Evolutionary conservation across 2,888 invertebrate species (phyloP), one percentile per base, ranked within the genome.

Genomic region (Anoncus sp.): DNA sequence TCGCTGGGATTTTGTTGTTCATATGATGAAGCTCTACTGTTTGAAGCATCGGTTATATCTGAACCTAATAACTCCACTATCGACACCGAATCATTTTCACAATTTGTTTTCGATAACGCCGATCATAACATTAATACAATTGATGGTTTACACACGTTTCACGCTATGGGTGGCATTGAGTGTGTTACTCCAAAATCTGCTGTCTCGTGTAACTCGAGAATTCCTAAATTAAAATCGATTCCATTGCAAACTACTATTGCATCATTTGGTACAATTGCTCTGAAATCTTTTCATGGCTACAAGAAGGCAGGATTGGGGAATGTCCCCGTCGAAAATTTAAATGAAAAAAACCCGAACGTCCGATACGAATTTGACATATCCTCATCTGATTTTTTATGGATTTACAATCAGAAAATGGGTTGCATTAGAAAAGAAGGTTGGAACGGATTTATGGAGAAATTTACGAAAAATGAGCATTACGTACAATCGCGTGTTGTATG

Each of bases 11-110:
- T 78, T 49, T 75, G 51, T 45, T 75, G 67, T 62, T 70, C 75
- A 12, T 75, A 78, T 38, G 65, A 79, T 71, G 84, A 84, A 47
- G 81, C 82, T 57, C 79, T 82, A 45, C 69, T 76, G 74, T 80
- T 80, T 80, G 81, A 86, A 82, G 80, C 51, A 22, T 51, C 65
- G 9, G 51, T 65, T 40, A 22, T 65, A 38, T 51, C 65, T 1
- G 7, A 49, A 24, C 22, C 65, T 3, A 65, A 51, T 51, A 76
- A 77, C 70, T 69, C 35, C 51, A 79, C 38, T 77, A 63, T 63
- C 24, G 55, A 78, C 72, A 3, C 31, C 43, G 57, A 55, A 43
- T 49, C 63, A 63, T 63, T 63, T 63, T 51, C 63, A n/a, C 49
- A 49, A 63, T 63, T 63, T 12, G 22, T n/a, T n/a, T n/a, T n/a